Base-by-base conservation (phyloP, 2,797 vertebrate species). In the Alosa sapidissima region DNA sequence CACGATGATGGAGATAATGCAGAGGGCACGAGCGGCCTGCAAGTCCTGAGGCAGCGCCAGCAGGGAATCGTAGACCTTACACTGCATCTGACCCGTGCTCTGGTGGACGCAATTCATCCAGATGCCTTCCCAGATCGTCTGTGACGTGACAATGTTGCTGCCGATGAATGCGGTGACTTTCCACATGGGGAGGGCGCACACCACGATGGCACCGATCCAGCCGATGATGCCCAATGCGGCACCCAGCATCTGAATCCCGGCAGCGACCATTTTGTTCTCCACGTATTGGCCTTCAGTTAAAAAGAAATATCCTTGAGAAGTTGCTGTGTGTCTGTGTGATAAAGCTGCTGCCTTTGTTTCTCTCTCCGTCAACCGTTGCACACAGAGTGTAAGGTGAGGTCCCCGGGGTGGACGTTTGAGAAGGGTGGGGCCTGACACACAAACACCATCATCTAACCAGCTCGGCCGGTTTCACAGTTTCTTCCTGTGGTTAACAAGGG, bases 31-130 rank as follows among this genome's bases (percentile, higher is more conserved):
- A 49, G 98, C 97, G 0, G 97, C 98, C 92, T 99, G 98, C 81
- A 99, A 96, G 91, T 99, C 98, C 82, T 96, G 93, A 0, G 90
- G 89, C 88, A 99, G 93, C 0, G 97, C 97, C 91, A 99, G 93
- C 96, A 99, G 84, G 2, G 98, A 98, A 93, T 99, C 98, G 45
- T 99, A 97, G 68, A 99, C 94, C 91, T 97, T 98, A 91, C 98
- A 99, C 87, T 99, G 98, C 96, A 99, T 98, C 94, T 99, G 98
- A 21, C 98, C 98, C 0, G 98, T 99, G 94, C 98, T 99, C 95
- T 98, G 98, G 52, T 95, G 92, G 88, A 99, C 96, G 0, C 98
- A 99, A 92, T 0, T 96, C 98, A 99, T 99, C 98, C 98, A 99
- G 85, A 99, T 97, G 13, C 98, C 98, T 83, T 99, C 97, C 97